phyloP scores from a whole-genome alignment of 2,888 invertebrate species.

The Xestia xanthographa region DNA sequence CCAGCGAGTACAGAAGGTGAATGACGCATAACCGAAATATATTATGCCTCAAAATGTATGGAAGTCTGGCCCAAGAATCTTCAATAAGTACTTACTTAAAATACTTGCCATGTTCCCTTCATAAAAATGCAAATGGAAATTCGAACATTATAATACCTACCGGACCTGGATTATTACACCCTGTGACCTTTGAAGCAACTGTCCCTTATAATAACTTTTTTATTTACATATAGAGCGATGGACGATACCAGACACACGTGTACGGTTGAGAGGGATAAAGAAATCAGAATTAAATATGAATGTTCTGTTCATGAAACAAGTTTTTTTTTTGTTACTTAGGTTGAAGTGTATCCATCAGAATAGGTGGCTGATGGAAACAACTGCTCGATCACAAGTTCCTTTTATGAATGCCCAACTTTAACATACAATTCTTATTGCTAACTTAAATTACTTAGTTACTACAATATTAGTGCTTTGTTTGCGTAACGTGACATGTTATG shows the following conservation, averaged over 20 bases:
- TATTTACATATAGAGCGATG: constrained; percentile 60
- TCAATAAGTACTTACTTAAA: constrained; percentile 60
- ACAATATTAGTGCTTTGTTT: too few species aligned
- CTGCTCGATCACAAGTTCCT: too few species aligned
- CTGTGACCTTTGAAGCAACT: constrained; percentile 40
- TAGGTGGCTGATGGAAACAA: too few species aligned
- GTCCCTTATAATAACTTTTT: constrained; percentile 27
- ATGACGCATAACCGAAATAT: constrained; percentile 55
- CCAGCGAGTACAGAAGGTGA: constrained; percentile 29
- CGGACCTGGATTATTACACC: constrained; percentile 50
- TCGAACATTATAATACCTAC: constrained; percentile 52
- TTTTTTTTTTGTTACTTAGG: too few species aligned
- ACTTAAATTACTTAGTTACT: too few species aligned
- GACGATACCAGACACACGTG: constrained; percentile 7
- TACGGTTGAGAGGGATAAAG: not conserved
- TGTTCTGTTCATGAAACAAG: too few species aligned
- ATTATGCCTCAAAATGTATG: constrained; percentile 47
- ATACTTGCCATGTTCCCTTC: constrained; percentile 60
- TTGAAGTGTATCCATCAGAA: too few species aligned
- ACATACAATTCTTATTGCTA: too few species aligned
- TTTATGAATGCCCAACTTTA: too few species aligned
- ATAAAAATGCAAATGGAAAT: constrained; percentile 69
- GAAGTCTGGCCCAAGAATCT: constrained; percentile 61
- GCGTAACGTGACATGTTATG: too few species aligned
- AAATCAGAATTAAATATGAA: not conserved